phyloP scores from a whole-genome alignment of 2,797 vertebrate genomes.

The Rhyacichthys aspro region DNA sequence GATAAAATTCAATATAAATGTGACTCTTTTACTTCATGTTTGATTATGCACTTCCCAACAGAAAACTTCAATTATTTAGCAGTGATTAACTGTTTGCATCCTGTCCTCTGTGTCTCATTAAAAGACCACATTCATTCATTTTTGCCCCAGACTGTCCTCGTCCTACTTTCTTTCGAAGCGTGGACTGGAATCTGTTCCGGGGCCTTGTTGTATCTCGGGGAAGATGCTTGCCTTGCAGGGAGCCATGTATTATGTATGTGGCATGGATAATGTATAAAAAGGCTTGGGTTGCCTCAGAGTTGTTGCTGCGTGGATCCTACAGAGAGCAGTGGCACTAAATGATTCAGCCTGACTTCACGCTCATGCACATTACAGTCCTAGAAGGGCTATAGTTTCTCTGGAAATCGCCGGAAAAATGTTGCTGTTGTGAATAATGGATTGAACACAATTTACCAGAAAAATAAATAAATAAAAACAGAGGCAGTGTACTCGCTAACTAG shows the following conservation, averaged over 20 bases:
- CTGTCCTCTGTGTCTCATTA: conserved; percentile 38
- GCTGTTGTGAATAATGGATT: conserved; percentile 2
- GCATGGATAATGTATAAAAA: conserved; percentile 78
- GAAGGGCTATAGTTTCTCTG: conserved; percentile 18
- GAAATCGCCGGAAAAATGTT: conserved; percentile 5
- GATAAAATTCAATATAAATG: too few relatives aligned
- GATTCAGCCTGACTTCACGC: conserved; percentile 61
- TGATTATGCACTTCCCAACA: conserved; percentile 7
- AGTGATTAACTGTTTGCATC: conserved; percentile 18
- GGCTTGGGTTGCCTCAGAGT: conserved; percentile 66
- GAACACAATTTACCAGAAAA: not conserved
- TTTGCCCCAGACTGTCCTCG: conserved; percentile 32
- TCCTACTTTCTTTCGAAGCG: conserved; percentile 43
- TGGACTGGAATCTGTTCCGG: conserved; percentile 45
- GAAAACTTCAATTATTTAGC: conserved; percentile 16
- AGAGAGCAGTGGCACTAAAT: conserved; percentile 67
- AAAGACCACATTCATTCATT: conserved; percentile 23
- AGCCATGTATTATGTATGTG: conserved; percentile 77
- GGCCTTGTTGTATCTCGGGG: conserved; percentile 45
- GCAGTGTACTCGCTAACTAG: too few relatives aligned
- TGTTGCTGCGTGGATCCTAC: conserved; percentile 63
- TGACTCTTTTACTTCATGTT: not conserved
- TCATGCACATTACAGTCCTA: conserved; percentile 38
- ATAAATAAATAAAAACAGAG: not conserved
- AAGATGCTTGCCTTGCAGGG: conserved; percentile 67